These are phyloP conservation scores for Paralichthys olivaceus DNA, from an alignment of 2,113 vertebrate genomes.

Conservation along the genomic window DNA sequence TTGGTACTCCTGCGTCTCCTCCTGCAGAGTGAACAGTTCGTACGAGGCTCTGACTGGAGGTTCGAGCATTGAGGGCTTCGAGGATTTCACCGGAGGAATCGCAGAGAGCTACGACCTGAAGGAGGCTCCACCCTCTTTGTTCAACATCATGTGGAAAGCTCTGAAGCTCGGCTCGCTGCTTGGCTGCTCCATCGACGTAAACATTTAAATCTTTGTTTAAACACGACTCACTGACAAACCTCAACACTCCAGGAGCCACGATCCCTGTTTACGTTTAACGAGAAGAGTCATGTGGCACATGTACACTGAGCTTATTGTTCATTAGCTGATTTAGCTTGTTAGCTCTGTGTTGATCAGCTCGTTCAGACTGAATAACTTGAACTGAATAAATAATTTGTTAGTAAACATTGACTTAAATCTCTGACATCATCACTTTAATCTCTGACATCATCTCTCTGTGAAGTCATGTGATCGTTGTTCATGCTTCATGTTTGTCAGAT, in stretches of 20 bases:
- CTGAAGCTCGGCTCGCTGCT: constrained; percentile 52
- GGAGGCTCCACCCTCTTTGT: constrained; percentile 47
- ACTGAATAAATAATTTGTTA: too few relatives aligned
- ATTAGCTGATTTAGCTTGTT: too few relatives aligned
- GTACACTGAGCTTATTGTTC: too few relatives aligned
- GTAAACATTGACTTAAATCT: too few relatives aligned
- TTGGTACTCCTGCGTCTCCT: too few relatives aligned
- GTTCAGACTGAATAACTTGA: neutral
- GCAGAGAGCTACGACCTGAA: constrained; percentile 56
- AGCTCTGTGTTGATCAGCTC: neutral
- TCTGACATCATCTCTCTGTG: too few relatives aligned
- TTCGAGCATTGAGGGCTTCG: constrained; percentile 64
- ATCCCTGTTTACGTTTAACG: too few relatives aligned
- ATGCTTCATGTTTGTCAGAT: constrained; percentile 44
- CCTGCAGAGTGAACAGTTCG: constrained; percentile 61
- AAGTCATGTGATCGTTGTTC: neutral
- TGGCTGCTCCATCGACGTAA: constrained; percentile 63
- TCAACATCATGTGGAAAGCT: constrained; percentile 56
- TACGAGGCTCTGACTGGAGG: constrained; percentile 72
- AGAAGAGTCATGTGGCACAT: too few relatives aligned
- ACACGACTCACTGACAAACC: neutral
- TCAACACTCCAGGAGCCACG: too few relatives aligned
- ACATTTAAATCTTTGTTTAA: neutral
- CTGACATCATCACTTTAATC: too few relatives aligned
- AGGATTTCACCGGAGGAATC: constrained; percentile 72